Evolutionary conservation across 2,888 invertebrate genomes (phyloP).

Genomic region (Lithophane ornitopus): DNA sequence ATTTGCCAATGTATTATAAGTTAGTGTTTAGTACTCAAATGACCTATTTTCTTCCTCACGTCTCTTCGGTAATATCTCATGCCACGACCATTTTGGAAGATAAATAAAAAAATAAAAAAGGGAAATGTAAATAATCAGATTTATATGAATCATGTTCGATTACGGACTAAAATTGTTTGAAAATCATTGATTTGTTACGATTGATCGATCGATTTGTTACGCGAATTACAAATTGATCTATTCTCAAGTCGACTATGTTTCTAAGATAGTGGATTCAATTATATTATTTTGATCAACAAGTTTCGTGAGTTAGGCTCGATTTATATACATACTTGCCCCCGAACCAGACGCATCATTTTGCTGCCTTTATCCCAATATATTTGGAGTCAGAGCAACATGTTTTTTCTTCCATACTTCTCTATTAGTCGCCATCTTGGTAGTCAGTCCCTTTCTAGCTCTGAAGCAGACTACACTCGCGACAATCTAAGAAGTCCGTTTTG

Average conservation of each 20-base stretch:
- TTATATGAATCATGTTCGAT: constrained; percentile 17
- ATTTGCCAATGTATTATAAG: constrained; percentile 13
- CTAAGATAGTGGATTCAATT: background rate
- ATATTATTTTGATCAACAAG: constrained; percentile 1
- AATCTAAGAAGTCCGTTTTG: no score
- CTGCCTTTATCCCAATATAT: background rate
- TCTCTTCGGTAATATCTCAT: constrained; percentile 32
- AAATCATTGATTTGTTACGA: background rate
- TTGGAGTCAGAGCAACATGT: background rate
- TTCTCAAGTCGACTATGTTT: constrained; percentile 3
- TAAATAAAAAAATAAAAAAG: constrained; percentile 10
- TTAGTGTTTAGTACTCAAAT: constrained; percentile 10
- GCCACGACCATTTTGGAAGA: constrained; percentile 22
- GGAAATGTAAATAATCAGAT: constrained; percentile 26
- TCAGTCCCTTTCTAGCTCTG: background rate
- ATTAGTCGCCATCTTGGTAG: background rate
- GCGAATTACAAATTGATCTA: background rate
- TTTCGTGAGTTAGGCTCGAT: background rate
- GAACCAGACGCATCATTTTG: background rate
- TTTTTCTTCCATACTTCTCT: background rate
- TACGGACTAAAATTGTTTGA: background rate
- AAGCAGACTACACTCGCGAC: no score
- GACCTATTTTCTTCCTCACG: background rate
- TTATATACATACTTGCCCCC: background rate
- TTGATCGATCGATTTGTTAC: no score